Percentiles rank a stretch among this genome's conserved stretches.
Evolutionary conservation across 2,113 vertebrate genomes (phyloP).

Genomic region (Pseudorasbora parva): DNA sequence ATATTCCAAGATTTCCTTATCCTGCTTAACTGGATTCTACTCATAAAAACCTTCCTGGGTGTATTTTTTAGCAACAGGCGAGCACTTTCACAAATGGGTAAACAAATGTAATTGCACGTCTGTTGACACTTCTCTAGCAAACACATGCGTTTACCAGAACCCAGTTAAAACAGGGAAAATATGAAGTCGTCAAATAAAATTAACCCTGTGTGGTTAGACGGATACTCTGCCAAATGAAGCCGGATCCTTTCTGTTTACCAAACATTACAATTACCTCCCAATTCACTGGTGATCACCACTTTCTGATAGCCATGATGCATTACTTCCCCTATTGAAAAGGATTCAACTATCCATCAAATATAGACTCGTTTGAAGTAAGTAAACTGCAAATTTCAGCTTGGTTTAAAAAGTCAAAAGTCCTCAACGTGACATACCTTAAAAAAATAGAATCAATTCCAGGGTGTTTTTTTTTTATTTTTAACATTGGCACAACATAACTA

Average conservation of each 20-base stretch:
- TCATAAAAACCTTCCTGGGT: not conserved
- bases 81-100: conserved; percentile 43
- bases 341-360: conserved; percentile 65
- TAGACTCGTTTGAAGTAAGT: conserved; percentile 64
- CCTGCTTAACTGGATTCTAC: conserved; percentile 50
- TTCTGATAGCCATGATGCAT: conserved; percentile 59
- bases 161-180: conserved; percentile 42
- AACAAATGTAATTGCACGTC: conserved; percentile 50
- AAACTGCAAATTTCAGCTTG: conserved; percentile 62
- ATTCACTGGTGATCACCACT: conserved; percentile 58
- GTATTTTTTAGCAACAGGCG: conserved; percentile 33
- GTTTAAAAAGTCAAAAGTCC: conserved; percentile 65
- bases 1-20: conserved; percentile 2
- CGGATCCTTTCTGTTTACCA: conserved; percentile 58
- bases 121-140: conserved; percentile 47
- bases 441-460: conserved; percentile 59
- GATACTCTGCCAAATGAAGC: conserved; percentile 38
- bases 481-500: not conserved
- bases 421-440: conserved; percentile 64
- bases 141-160: conserved; percentile 44
- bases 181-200: conserved; percentile 49
- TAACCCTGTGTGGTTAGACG: conserved; percentile 39
- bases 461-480: not conserved
- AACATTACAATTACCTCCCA: conserved; percentile 52
- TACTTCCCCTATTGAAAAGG: conserved; percentile 58